phyloP scores from a whole-genome alignment of 2,888 invertebrate genomes.

The Athripsodes cinereus region DNA sequence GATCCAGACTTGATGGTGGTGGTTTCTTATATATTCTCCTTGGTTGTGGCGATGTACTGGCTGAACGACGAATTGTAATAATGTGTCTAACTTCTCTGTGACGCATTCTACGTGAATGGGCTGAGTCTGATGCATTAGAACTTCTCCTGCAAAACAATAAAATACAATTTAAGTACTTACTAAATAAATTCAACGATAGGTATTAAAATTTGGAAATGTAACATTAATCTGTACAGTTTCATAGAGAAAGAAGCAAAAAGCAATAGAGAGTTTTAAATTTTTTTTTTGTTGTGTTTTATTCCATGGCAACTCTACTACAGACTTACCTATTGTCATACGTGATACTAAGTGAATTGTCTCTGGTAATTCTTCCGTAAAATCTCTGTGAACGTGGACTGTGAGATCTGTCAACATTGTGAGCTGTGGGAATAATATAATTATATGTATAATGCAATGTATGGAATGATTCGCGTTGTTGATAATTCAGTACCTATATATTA shows the following conservation, averaged over 20 bases:
- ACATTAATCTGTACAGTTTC: too few species aligned
- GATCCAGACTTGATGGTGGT: conserved; percentile 22
- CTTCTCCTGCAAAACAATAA: conserved; percentile 32
- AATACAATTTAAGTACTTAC: background rate
- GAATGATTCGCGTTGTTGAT: too few species aligned
- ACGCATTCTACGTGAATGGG: conserved; percentile 32
- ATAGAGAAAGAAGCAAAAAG: too few species aligned
- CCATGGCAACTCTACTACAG: too few species aligned
- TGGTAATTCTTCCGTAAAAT: background rate
- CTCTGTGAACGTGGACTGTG: conserved; percentile 3
- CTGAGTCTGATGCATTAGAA: conserved; percentile 41
- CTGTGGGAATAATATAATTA: background rate
- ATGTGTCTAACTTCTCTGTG: conserved; percentile 30
- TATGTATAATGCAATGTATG: too few species aligned
- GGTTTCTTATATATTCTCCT: conserved; percentile 11
- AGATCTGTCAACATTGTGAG: background rate
- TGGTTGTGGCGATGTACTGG: conserved; percentile 24
- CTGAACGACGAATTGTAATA: conserved; percentile 13
- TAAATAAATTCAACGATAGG: too few species aligned
- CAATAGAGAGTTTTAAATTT: too few species aligned
- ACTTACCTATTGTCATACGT: background rate
- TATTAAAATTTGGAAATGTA: too few species aligned
- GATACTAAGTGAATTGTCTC: conserved; percentile 6
- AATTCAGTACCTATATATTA: too few species aligned
- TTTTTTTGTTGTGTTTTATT: too few species aligned